Evolutionary conservation across 2,113 vertebrate genomes (phyloP).

Genomic region (Perccottus glenii): DNA sequence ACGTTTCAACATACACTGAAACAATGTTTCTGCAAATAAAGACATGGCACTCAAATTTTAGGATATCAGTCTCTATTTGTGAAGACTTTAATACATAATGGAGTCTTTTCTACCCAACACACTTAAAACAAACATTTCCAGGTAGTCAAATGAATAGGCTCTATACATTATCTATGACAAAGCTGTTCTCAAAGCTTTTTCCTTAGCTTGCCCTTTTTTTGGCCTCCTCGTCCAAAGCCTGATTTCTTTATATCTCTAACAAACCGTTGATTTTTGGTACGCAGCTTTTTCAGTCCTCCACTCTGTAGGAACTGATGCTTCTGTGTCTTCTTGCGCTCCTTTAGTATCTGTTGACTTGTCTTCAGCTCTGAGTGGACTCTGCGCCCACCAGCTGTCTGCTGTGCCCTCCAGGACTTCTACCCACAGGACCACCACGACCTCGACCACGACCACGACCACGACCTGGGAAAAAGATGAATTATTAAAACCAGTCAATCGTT

Average conservation of each 20-base stretch:
- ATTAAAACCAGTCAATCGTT: neutral
- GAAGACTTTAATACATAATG: conserved; percentile 1
- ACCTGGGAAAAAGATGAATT: conserved; percentile 27
- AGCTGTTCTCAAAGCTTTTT: conserved; percentile 81
- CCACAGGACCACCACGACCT: neutral
- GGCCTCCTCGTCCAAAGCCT: conserved; percentile 83
- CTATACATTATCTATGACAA: conserved; percentile 6
- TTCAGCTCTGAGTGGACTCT: conserved; percentile 85
- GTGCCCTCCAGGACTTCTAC: neutral
- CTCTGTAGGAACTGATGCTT: conserved; percentile 91
- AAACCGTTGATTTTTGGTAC: conserved; percentile 73
- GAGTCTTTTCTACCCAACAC: conserved; percentile 5
- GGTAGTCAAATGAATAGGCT: neutral
- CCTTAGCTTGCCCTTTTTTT: conserved; percentile 90
- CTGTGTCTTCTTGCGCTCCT: conserved; percentile 81
- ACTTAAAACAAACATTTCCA: neutral
- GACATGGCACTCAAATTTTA: conserved; percentile 1
- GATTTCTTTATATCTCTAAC: conserved; percentile 83
- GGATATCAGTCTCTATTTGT: conserved; percentile 27
- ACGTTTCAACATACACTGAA: too few species aligned
- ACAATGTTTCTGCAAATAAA: neutral
- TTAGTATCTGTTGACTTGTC: conserved; percentile 90
- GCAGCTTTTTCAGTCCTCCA: conserved; percentile 86
- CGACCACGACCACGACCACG: conserved; percentile 53
- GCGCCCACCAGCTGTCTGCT: conserved; percentile 45